Base-by-base conservation (phyloP, 1,140 invertebrate species). In the Ladona fulva region DNA sequence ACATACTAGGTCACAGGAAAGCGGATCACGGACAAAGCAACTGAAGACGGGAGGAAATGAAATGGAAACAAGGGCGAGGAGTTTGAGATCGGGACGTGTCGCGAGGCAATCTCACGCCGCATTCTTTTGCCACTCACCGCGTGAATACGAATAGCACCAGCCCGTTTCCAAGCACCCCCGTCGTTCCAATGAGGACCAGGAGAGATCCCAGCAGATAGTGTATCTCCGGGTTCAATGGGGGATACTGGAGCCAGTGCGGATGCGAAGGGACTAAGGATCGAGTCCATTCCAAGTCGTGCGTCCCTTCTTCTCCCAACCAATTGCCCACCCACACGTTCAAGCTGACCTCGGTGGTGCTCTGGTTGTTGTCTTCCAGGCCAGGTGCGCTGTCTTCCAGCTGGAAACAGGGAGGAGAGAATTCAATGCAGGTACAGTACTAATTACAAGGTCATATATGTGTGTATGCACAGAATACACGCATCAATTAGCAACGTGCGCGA, bases 61-160 rank as follows among this genome's bases (percentile, higher is more conserved):
- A 37, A 37, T 5, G 29, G 29, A 37, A 37, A 10, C 24, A 77
- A n/a, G 3, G 29, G 25, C 12, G 19, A 75, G 52, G 25, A n/a
- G n/a, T 8, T 37, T 8, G 1, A 37, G 29, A 74, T 5, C 1
- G n/a, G 66, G 66, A 74, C n/a, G 24, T 74, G 66, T n/a, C 66
- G 24, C 66, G 24, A 74, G 66, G 66, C 66, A n/a, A n/a, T n/a
- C n/a, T 74, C 1, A 74, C n/a, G 1, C 66, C n/a, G 66, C 1
- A 74, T 74, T 74, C n/a, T 74, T 22, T 11, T 11, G 1, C 7
- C 19, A 78, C 77, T 81, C 80, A 85, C 84, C 82, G 83, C 73
- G 82, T 82, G 76, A 84, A 85, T n/a, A 85, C 83, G 76, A 84
- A 79, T 8, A 85, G 80, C 10, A 85, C 84, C 59, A 85, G 81